phyloP scores from a whole-genome alignment of 2,797 vertebrate species.

The Periparus ater region DNA sequence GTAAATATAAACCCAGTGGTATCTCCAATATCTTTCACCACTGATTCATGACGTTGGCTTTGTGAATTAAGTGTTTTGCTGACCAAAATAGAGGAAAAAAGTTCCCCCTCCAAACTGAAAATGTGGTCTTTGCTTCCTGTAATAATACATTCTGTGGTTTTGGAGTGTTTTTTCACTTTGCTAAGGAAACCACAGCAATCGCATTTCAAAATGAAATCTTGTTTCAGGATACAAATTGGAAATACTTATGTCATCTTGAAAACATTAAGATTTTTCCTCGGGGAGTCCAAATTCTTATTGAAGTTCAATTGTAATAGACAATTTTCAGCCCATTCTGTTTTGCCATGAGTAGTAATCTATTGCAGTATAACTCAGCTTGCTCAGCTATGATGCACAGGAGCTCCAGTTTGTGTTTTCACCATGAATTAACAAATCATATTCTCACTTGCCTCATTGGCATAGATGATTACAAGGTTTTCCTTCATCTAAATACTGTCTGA shows the following conservation, averaged over 20 bases:
- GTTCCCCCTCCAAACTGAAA: neutral
- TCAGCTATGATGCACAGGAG: neutral
- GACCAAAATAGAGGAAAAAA: neutral
- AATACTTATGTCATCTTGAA: neutral
- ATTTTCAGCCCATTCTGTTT: neutral
- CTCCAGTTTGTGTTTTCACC: neutral
- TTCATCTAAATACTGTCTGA: neutral
- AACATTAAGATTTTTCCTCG: neutral
- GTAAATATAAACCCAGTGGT: neutral
- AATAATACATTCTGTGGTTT: neutral
- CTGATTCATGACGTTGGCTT: neutral
- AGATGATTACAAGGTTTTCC: neutral
- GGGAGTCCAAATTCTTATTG: neutral
- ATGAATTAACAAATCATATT: neutral
- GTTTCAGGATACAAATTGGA: neutral
- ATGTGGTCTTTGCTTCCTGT: neutral
- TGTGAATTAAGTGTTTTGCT: neutral
- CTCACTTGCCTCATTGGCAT: neutral
- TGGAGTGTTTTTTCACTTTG: neutral
- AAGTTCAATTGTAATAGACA: neutral
- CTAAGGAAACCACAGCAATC: neutral
- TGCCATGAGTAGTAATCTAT: neutral
- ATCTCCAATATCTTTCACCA: neutral
- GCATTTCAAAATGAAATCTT: neutral
- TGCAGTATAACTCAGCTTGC: neutral